Evolutionary conservation across 2,888 invertebrate genomes (phyloP), one percentile per base, ranked within the genome.

Genomic region (Macaria notata): DNA sequence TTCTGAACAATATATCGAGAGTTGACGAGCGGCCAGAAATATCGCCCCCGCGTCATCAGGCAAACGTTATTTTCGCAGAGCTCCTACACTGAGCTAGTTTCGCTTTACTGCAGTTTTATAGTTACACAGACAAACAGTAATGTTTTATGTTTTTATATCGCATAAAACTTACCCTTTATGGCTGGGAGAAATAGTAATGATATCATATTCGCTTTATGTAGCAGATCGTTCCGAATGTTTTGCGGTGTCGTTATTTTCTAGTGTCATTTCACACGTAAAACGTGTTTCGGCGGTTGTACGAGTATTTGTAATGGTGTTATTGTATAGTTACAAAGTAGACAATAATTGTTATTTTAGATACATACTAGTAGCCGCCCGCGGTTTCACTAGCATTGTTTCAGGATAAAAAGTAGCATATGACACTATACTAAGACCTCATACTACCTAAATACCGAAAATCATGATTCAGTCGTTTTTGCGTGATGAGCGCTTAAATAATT

Each of bases 21-120:
- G 68, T 82, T 84, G 86, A 78, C 83, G 81, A 78, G 64, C 55
- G 56, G 86, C 88, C 88, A 87, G 81, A 71, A 81, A 78, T 76
- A 79, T 71, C 50, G 49, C 8, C 53, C 46, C 31, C 49, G 70
- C 76, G 75, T 79, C 80, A 77, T 58, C 64, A 54, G 64, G 50
- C 49, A 30, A 56, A 31, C 68, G 80, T 74, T 84, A 84, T 84
- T 83, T 84, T 83, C 66, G 81, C 81, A 73, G 65, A 73, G 66
- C 69, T 60, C 58, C 48, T 66, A 54, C 67, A 59, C 59, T 65
- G 64, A 64, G 71, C 68, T 66, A 51, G 67, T 70, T 66, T 65
- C 53, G 51, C 67, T 76, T 75, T 76, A 76, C 68, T 69, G 56
- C 57, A 57, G 51, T 71, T 78, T 79, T 76, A 78, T 70, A 61